phyloP scores from a whole-genome alignment of 1,140 invertebrate genomes.

The Panagrolaimus sp. region DNA sequence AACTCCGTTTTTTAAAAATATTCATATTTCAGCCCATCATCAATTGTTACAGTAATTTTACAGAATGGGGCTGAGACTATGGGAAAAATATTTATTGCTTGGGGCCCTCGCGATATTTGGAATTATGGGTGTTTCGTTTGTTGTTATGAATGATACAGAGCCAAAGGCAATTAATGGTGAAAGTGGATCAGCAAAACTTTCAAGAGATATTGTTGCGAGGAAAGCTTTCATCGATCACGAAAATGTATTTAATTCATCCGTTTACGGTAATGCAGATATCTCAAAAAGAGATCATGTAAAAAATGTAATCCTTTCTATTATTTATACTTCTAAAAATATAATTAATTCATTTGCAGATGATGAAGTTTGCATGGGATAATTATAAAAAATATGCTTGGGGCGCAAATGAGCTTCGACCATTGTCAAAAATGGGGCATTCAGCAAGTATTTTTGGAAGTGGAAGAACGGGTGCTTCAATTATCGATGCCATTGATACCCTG shows the following conservation, averaged over 20 bases:
- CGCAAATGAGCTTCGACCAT: constrained; percentile 87
- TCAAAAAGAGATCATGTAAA: constrained; percentile 6
- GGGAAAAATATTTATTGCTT: constrained; percentile 15
- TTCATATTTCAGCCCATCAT: not conserved
- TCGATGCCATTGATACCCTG: constrained; percentile 78
- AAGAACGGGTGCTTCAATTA: constrained; percentile 77
- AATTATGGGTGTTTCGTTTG: constrained; percentile 3
- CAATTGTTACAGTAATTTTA: not conserved
- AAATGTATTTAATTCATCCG: not conserved
- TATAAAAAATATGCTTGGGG: constrained; percentile 96
- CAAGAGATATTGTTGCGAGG: not conserved
- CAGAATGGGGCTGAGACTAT: constrained; percentile 16
- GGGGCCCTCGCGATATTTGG: not conserved
- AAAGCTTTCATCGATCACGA: not conserved
- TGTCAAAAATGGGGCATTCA: constrained; percentile 81
- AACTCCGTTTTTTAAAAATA: no score
- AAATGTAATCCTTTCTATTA: constrained; percentile 10
- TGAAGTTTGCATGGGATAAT: constrained; percentile 76
- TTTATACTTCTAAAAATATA: not conserved
- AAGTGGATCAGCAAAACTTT: not conserved
- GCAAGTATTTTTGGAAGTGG: constrained; percentile 78
- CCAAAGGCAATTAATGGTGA: not conserved
- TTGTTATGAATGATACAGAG: not conserved
- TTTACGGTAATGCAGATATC: not conserved
- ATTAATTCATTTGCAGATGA: constrained; percentile 61